Base-by-base conservation (phyloP, 2,888 invertebrate genomes). In the Drosophila glabriapex region DNA sequence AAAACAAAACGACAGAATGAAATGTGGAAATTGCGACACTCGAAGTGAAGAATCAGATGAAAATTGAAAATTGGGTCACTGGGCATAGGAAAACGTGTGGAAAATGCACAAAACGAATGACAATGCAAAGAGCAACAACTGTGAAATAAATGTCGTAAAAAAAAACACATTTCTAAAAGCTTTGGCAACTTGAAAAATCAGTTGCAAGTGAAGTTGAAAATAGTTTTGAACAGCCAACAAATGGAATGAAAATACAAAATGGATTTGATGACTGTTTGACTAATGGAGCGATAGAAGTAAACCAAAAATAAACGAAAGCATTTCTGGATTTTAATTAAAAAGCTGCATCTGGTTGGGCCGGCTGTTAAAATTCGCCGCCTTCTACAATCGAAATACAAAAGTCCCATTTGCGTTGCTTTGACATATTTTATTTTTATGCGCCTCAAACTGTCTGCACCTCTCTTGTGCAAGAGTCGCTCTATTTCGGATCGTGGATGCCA, bases 341-440 rank as follows among this genome's bases (percentile, higher is more conserved):
- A 37, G 25, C 33, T 35, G n/a, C 68, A 63, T 39, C 31, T 41
- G 59, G n/a, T 28, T 56, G 54, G 65, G 25, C 2, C 22, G 65
- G 22, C 4, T 25, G 16, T 25, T 46, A 33, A 61, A 77, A 65
- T 29, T 68, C 52, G 22, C 61, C 62, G 60, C 65, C 53, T 73
- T 43, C 77, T 31, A 35, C 63, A 35, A 39, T 58, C 37, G 52
- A 63, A 54, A 64, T 49, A 78, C 53, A 74, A 55, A 74, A 82
- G 76, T 84, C 61, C 64, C 79, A 76, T 89, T 84, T 76, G 64
- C 72, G 35, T 49, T 52, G 35, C 60, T 61, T 73, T 75, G 90
- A 87, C 85, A 78, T 52, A 77, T 85, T 84, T 79, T 88, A 75
- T 88, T 84, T 81, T 72, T 73, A 80, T 66, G 63, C 79, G 54